Evolutionary conservation across 2,113 vertebrate species (phyloP).

Genomic region (Arvicanthis niloticus): DNA sequence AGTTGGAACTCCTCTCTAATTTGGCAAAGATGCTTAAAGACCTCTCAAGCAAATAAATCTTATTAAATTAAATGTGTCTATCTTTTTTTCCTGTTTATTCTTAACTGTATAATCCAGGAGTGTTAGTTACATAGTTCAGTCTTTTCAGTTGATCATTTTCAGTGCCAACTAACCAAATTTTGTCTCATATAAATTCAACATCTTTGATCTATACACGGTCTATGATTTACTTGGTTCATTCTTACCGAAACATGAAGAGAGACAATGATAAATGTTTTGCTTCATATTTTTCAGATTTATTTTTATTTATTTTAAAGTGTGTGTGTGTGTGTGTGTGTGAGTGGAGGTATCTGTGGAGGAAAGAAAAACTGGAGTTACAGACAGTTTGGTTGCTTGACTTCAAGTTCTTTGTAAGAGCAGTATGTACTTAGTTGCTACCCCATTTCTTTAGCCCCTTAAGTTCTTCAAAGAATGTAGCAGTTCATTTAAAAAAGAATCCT

Average conservation of each 20-base stretch:
- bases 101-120: neutral
- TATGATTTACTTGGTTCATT: neutral
- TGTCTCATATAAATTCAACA: neutral
- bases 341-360: neutral
- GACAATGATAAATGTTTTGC: neutral
- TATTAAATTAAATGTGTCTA: neutral
- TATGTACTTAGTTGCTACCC: neutral
- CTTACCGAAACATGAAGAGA: neutral
- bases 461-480: neutral
- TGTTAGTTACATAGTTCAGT: neutral
- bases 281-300: neutral
- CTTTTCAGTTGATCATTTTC: neutral
- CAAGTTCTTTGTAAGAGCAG: neutral
- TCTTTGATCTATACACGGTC: neutral
- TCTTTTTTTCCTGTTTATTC: neutral
- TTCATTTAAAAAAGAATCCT: neutral
- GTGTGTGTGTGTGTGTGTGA: neutral
- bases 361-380: neutral
- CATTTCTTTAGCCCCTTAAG: neutral
- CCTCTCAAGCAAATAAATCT: neutral
- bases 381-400: neutral
- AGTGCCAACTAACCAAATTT: neutral
- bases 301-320: neutral
- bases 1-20: neutral
- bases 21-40: neutral